Base-by-base conservation (phyloP, 2,797 vertebrate species). In the Phalloptychus januarius region DNA sequence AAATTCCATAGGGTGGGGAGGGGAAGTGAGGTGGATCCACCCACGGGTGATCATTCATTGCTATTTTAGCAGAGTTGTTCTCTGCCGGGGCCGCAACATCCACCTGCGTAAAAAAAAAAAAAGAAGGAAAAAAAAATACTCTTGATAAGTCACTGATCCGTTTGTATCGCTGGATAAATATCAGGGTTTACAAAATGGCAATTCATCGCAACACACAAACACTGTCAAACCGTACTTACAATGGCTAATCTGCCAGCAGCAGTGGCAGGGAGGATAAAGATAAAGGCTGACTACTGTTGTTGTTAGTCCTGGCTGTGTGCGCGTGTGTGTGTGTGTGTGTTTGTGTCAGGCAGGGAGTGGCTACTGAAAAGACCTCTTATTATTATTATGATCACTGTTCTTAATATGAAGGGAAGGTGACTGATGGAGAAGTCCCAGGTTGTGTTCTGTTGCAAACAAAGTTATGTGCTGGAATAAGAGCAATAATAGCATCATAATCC, bases 401-500 rank as follows among this genome's bases (percentile, higher is more conserved):
- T 85, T 65, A 36, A 71, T 86, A 86, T 72, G 80, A 85, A 86
- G 86, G 77, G 81, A 90, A 91, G 92, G 93, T 93, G 91, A 93
- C 91, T 93, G 93, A 93, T 94, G 90, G 92, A 90, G 91, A 87
- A 88, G 91, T 91, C 88, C 92, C 91, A 92, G 93, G 91, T 92
- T 94, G 90, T 93, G 86, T 91, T 90, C 90, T 87, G 90, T 84
- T 86, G 86, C 84, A 93, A 94, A 94, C 91, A 87, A 89, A 90
- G 91, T 95, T 93, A 93, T 75, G 85, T 90, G 88, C 85, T 82
- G 88, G 93, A 93, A 94, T 93, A 87, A 50, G 92, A 80, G 83
- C 89, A 93, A 92, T 94, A 94, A 94, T 92, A 94, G 92, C 93
- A 93, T 93, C 90, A 92, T 95, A 93, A 94, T 91, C 91, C 92